Evolutionary conservation across 2,797 vertebrate genomes (phyloP), one percentile per base, ranked within the genome.

Genomic region (Rhabdomys pumilio): DNA sequence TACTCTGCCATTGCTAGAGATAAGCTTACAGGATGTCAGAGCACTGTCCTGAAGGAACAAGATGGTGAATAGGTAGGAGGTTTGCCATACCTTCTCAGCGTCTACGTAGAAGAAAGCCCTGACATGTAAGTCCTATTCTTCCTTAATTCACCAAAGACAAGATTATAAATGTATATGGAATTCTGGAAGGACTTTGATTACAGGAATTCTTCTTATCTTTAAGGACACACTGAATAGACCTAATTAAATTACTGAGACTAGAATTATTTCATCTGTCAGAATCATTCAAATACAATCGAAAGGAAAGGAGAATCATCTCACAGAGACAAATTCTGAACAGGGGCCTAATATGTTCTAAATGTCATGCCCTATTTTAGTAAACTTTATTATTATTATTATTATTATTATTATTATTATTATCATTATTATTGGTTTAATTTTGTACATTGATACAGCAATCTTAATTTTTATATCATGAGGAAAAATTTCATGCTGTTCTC

Each of bases 251-350:
- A 19, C 13, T 72, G 50, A 87, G 34, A 29, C 13, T 38, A 34
- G 22, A 26, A 69, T 72, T 50, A 34, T 17, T 24, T 38, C 3
- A 38, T 55, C 2, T 38, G 2, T 38, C 20, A 87, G 26, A 87
- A 55, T 87, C 1, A 55, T 55, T 72, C 14, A 87, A 55, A 29
- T 55, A 34, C 13, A 29, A 57, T 50, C 8, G 14, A 85, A 67
- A 15, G 6, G 1, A 13, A 53, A 55, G 8, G 6, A 17, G 22
- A 19, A 11, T n/a, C 2, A 44, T 44, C 4, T 9, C 1, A 38
- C 22, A 26, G 13, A 57, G 19, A 72, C 22, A 72, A 17, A 17
- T 38, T 13, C 31, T 86, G 31, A 10, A 11, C 19, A 85, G 17
- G 10, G 5, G 34, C 34, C 13, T 55, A 3, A 19, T 26, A 72